Conservation (phyloP, 1,140 invertebrate genomes). For the Caenorhabditis inopinata region DNA sequence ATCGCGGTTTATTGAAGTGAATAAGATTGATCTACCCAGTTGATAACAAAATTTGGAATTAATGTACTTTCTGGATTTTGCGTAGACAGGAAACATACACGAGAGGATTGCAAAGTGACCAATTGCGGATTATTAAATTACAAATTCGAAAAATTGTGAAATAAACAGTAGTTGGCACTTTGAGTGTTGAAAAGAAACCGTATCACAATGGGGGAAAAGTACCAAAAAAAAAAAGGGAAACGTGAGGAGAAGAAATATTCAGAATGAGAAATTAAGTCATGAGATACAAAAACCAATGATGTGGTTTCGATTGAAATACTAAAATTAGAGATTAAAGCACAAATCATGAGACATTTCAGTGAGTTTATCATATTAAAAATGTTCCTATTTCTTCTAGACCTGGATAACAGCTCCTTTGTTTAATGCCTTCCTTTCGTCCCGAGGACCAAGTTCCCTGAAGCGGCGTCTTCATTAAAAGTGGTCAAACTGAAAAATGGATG, state of each 20-base stretch:
- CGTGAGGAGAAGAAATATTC: neutral
- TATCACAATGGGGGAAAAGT: no score
- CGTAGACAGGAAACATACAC: conserved; percentile 1
- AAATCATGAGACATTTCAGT: neutral
- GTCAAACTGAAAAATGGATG: neutral
- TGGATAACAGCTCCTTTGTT: conserved; percentile 8
- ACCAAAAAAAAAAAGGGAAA: neutral
- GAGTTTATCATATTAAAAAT: no score
- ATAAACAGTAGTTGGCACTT: no score
- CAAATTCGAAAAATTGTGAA: no score
- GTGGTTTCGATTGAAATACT: neutral
- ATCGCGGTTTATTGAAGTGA: conserved; percentile 1
- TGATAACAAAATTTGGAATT: no score
- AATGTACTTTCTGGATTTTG: neutral
- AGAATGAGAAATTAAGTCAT: neutral
- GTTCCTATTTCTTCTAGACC: neutral
- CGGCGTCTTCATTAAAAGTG: neutral
- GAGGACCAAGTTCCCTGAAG: neutral
- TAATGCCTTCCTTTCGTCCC: neutral
- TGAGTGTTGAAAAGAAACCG: no score
- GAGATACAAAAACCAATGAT: conserved; percentile 24
- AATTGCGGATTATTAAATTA: no score
- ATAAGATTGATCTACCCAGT: neutral
- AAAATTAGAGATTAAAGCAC: neutral
- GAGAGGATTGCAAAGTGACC: neutral